Percentiles rank a stretch among this genome's conserved stretches.
phyloP scores from a whole-genome alignment of 2,113 vertebrate genomes.

The Labrus mixtus region DNA sequence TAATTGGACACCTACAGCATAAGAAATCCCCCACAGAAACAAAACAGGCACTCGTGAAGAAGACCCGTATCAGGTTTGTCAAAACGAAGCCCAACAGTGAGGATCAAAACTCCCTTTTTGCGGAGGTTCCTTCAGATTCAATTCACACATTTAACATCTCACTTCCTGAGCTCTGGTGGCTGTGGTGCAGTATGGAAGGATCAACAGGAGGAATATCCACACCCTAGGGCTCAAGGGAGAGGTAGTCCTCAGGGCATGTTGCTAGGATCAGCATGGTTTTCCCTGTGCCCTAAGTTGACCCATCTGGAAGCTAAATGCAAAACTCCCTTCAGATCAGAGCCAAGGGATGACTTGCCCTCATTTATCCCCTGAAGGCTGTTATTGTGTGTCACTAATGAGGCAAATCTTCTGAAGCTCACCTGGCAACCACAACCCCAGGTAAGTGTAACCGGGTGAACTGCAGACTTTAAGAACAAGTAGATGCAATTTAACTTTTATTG shows the following conservation, averaged over 20 bases:
- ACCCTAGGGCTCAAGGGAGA: constrained; percentile 49
- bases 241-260: constrained; percentile 60
- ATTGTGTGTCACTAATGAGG: constrained; percentile 76
- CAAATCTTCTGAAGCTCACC: constrained; percentile 59
- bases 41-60: constrained; percentile 45
- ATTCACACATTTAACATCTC: constrained; percentile 42
- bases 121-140: constrained; percentile 46
- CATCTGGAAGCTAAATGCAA: constrained; percentile 76
- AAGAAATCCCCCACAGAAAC: constrained; percentile 70
- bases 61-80: constrained; percentile 65
- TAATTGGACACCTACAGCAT: constrained; percentile 83
- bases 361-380: constrained; percentile 61
- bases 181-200: constrained; percentile 17
- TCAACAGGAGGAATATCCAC: constrained; percentile 61
- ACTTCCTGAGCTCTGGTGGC: constrained; percentile 46
- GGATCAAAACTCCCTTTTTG: constrained; percentile 41
- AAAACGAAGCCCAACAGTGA: constrained; percentile 55
- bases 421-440: constrained; percentile 43
- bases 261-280: constrained; percentile 30
- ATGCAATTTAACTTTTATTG: not conserved
- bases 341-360: constrained; percentile 54
- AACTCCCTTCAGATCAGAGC: constrained; percentile 68
- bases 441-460: constrained; percentile 26
- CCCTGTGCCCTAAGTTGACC: constrained; percentile 60
- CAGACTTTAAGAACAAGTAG: constrained; percentile 1